Conservation (phyloP, 2,797 vertebrate genomes). For the Mallotus villosus region DNA sequence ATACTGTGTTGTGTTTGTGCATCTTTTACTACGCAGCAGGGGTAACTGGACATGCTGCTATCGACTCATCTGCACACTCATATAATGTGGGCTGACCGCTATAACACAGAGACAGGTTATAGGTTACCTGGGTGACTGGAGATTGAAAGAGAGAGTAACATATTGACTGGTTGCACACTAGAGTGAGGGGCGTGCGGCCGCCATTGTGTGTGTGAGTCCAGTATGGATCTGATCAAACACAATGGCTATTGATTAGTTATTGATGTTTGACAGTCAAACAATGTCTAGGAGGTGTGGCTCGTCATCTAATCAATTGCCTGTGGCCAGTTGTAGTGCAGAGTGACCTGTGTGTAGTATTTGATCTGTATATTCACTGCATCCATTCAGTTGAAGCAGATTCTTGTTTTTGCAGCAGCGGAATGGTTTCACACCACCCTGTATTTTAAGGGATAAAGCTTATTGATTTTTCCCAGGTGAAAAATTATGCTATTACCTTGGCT, state of each 20-base stretch:
- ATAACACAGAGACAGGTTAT: neutral
- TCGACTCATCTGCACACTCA: too few relatives aligned
- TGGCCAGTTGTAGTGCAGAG: neutral
- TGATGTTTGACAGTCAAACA: neutral
- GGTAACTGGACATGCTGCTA: too few relatives aligned
- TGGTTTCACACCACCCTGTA: neutral
- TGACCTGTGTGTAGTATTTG: neutral
- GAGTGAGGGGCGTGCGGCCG: neutral
- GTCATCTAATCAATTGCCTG: neutral
- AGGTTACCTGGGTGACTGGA: neutral
- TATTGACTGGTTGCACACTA: neutral
- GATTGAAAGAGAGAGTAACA: neutral
- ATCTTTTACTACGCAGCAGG: too few relatives aligned
- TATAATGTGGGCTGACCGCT: neutral
- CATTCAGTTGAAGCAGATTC: neutral
- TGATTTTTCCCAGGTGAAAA: neutral
- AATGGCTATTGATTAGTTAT: neutral
- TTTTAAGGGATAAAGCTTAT: neutral
- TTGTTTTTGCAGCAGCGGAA: neutral
- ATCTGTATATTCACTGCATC: neutral
- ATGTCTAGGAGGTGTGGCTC: neutral
- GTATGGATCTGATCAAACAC: constrained; percentile 1
- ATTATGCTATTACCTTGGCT: constrained; percentile 7
- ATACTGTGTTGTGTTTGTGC: too few relatives aligned
- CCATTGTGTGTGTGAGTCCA: neutral